phyloP scores from a whole-genome alignment of 2,113 vertebrate species.

The Phalacrocorax brasilianus region DNA sequence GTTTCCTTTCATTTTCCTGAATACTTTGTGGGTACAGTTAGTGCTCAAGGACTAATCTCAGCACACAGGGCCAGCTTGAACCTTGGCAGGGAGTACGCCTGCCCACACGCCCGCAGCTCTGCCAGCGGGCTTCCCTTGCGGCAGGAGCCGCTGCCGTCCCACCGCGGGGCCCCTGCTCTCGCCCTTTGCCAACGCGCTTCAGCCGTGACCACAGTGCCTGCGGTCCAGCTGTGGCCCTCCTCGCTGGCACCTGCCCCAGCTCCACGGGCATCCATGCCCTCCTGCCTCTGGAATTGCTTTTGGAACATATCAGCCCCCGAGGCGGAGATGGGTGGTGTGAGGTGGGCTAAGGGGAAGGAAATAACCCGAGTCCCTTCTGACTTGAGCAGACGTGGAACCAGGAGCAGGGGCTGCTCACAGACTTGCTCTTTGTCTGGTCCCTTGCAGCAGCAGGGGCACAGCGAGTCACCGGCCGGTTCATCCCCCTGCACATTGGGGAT shows the following conservation, averaged over 20 bases:
- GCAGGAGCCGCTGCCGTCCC: neutral
- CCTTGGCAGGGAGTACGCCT: neutral
- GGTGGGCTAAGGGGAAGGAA: neutral
- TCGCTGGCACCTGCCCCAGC: neutral
- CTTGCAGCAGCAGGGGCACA: neutral
- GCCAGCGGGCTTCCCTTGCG: neutral
- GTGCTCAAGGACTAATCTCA: neutral
- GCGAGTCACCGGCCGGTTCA: neutral
- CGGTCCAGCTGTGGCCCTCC: neutral
- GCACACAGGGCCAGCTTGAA: neutral
- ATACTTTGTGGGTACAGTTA: neutral
- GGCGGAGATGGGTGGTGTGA: neutral
- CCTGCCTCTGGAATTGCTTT: neutral
- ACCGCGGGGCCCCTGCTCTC: neutral
- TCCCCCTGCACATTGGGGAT: neutral
- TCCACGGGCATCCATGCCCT: neutral
- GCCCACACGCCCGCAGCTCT: neutral
- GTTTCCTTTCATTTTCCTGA: conserved; percentile 56
- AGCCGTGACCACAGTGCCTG: neutral
- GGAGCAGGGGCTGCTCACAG: neutral
- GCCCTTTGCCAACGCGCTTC: accelerated
- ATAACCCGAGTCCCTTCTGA: neutral
- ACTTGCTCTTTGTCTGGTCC: neutral
- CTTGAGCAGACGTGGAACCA: neutral
- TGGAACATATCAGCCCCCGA: accelerated